phyloP scores from a whole-genome alignment of 1,140 invertebrate species.

The Liolophura sinensis region DNA sequence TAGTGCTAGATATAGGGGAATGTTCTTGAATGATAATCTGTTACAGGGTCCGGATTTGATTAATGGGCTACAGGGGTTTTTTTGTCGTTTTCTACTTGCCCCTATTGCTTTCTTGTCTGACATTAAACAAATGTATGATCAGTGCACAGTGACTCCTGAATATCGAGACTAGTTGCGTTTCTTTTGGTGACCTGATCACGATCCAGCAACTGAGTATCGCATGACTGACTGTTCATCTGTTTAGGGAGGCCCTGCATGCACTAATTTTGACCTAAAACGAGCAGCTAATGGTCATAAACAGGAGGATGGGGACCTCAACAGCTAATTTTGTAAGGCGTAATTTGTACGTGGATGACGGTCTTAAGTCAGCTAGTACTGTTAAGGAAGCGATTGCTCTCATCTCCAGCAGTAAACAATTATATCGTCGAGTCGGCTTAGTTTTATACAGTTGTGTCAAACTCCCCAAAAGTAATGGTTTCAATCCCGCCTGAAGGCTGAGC shows the following conservation, averaged over 20 bases:
- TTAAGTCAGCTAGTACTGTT: constrained; percentile 20
- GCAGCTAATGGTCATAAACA: constrained; percentile 16
- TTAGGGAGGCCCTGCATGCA: constrained; percentile 22
- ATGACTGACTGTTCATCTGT: constrained; percentile 29
- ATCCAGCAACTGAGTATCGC: constrained; percentile 9
- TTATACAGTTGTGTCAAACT: constrained; percentile 33
- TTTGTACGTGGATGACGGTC: constrained; percentile 38
- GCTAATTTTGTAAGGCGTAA: constrained; percentile 15
- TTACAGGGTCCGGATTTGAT: constrained; percentile 35
- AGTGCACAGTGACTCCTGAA: too few relatives aligned
- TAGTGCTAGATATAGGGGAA: constrained; percentile 21
- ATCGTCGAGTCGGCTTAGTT: too few relatives aligned
- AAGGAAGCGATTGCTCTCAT: too few relatives aligned
- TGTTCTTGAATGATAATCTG: too few relatives aligned
- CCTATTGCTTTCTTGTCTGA: constrained; percentile 29
- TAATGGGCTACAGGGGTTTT: constrained; percentile 30
- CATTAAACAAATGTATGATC: too few relatives aligned
- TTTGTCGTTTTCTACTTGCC: constrained; percentile 34
- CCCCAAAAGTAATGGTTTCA: constrained; percentile 18
- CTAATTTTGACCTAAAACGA: constrained; percentile 27
- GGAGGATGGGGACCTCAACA: too few relatives aligned
- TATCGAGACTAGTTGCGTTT: too few relatives aligned
- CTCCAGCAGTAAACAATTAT: constrained; percentile 17
- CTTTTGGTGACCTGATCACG: constrained; percentile 23
- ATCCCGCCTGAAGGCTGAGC: constrained; percentile 18